Base-by-base conservation (phyloP, 2,888 invertebrate genomes). In the Phania funesta region DNA sequence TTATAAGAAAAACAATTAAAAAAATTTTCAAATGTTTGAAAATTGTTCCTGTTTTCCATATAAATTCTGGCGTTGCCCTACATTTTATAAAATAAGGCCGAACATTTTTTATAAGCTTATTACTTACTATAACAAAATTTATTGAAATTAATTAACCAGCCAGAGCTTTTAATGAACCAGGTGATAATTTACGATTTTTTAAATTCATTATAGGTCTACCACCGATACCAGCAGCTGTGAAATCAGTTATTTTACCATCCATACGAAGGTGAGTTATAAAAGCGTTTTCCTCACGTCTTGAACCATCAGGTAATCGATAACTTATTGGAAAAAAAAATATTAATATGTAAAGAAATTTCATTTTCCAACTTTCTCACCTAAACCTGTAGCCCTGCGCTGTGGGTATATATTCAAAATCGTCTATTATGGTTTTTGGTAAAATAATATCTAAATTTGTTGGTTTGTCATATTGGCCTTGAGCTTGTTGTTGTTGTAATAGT, bases 181-280 rank as follows among this genome's bases (percentile, higher is more conserved):
- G 87, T 16, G 89, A 87, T 18, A 89, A 82, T 81, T 89, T 89
- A 44, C 89, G 89, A 70, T 87, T 87, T 77, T 89, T 89, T 0
- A 86, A 22, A 18, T 52, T 60, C 26, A 60, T 77, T 60, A 67
- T 73, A 2, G 58, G 74, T 58, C 78, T 56, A 8, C 82, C 78
- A 11, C 74, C 82, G 1, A 60, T 50, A 29, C 74, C 82, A 18
- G 75, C 50, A 1, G 74, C 74, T 6, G 44, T 76, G 3, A 73
- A 46, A 54, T 68, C 73, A 1, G 74, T 74, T 4, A 46, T 78
- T 41, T 65, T 77, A 46, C 68, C 46, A 38, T 68, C 68, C 64
- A 64, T 70, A n/a, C 64, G 78, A 9, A 86, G 84, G 20, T 84
- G 85, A 1, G 85, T 70, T 20, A 89, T 78, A 20, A 83, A 80